Evolutionary conservation across 2,797 vertebrate genomes (phyloP).

Genomic region (Erpetoichthys calabaricus): DNA sequence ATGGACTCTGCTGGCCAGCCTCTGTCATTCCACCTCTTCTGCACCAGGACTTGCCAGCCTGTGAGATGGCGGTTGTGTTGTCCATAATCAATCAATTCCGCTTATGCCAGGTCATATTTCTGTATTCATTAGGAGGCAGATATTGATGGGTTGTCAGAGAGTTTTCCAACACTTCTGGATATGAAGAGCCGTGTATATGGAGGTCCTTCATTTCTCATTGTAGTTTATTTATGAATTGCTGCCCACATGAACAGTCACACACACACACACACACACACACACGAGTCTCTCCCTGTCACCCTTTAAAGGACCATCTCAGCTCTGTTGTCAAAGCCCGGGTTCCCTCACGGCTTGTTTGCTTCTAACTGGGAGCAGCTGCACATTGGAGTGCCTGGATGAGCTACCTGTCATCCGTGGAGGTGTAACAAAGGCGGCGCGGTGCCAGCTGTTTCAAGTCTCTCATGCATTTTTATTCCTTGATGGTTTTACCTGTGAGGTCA

Average conservation of each 20-base stretch:
- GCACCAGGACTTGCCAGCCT: too few species aligned
- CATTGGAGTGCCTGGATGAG: slow-evolving; percentile 55
- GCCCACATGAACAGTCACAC: slow-evolving; percentile 3
- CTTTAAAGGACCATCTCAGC: slow-evolving; percentile 16
- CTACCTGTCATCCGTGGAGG: slow-evolving; percentile 42
- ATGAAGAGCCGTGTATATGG: too few species aligned
- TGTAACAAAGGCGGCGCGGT: slow-evolving; percentile 47
- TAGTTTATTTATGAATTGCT: not conserved
- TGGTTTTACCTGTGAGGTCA: slow-evolving; percentile 52
- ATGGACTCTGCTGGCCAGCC: too few species aligned
- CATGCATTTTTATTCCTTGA: slow-evolving; percentile 52
- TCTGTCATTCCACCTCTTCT: too few species aligned
- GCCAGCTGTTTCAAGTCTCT: slow-evolving; percentile 51
- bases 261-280: slow-evolving; percentile 1
- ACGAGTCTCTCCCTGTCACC: slow-evolving; percentile 5
- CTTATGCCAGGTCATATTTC: too few species aligned
- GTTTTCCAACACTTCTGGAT: too few species aligned
- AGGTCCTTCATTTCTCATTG: too few species aligned
- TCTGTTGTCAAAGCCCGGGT: slow-evolving; percentile 38
- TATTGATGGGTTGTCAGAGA: too few species aligned
- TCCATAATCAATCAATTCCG: too few species aligned
- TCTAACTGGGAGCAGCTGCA: slow-evolving; percentile 63
- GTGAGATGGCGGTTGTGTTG: too few species aligned
- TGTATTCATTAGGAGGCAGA: too few species aligned
- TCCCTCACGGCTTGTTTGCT: slow-evolving; percentile 45